Percentiles rank a stretch among this genome's conserved stretches.
These are phyloP conservation scores for Polypterus senegalus DNA, from an alignment of 2,113 vertebrate genomes.

Conservation along the genomic window DNA sequence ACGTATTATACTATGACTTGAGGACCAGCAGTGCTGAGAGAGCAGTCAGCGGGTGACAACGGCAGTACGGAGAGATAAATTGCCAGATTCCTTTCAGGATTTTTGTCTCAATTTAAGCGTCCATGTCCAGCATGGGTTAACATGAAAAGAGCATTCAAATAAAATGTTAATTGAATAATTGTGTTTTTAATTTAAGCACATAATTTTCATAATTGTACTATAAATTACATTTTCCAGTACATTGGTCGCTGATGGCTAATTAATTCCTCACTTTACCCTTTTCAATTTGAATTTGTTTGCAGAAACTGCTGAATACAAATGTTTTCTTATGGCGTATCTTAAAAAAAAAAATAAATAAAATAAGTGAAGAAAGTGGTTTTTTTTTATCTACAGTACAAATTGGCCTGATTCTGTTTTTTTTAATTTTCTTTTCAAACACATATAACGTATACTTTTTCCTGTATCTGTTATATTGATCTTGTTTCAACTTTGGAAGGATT, in stretches of 20 bases:
- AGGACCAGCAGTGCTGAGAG: slow-evolving; percentile 21
- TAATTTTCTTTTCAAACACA: no score
- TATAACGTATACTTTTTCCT: no score
- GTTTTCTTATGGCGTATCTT: slow-evolving; percentile 16
- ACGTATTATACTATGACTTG: no score
- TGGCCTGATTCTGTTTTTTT: no score
- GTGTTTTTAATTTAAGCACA: slow-evolving; percentile 75
- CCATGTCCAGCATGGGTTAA: slow-evolving; percentile 23
- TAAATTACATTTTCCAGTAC: slow-evolving; percentile 97
- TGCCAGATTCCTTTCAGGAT: no score
- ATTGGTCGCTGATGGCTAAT: slow-evolving; percentile 92
- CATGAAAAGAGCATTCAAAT: slow-evolving; percentile 80
- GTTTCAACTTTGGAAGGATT: no score
- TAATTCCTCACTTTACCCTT: slow-evolving; percentile 84
- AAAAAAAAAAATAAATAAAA: slow-evolving; percentile 2
- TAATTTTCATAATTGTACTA: slow-evolving; percentile 69
- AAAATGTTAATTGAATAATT: slow-evolving; percentile 86
- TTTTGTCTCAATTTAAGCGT: neutral
- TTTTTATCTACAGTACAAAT: neutral
- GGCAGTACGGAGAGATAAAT: slow-evolving; percentile 40
- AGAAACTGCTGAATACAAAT: slow-evolving; percentile 35
- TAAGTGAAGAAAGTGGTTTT: neutral
- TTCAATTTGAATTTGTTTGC: slow-evolving; percentile 68
- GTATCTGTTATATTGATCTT: no score
- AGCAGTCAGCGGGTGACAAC: slow-evolving; percentile 33